Base-by-base conservation (phyloP, 2,888 invertebrate species). In the Epistrophe grossulariae region DNA sequence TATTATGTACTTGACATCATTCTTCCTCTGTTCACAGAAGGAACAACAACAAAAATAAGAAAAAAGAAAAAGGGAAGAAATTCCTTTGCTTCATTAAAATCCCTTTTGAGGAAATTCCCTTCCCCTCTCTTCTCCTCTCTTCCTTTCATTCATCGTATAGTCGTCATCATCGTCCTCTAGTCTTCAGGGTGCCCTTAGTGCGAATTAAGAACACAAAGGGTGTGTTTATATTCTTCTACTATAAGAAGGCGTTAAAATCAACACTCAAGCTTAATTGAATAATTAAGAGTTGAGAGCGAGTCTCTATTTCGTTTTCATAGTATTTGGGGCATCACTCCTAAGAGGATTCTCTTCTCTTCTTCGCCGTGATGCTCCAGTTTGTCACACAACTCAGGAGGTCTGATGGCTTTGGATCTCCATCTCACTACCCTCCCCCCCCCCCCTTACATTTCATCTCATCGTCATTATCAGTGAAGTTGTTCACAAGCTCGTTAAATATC, bases 201-300 rank as follows among this genome's bases (percentile, higher is more conserved):
- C 70, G 55, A 70, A 59, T 64, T 40, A 70, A 35, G 76, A 59
- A 77, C 60, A 76, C 71, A 79, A 80, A 84, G 74, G 79, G 60
- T 73, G 72, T 79, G 19, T 52, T 68, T 64, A 62, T 38, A 78
- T 74, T 68, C 79, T 50, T 62, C 50, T 68, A 17, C 31, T 31
- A 50, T 48, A 73, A 76, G 79, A 79, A 78, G 79, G 87, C 83
- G 87, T 87, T 76, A 87, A 79, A 83, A 83, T 87, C 87, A 87
- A 87, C 87, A 87, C 87, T 83, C 79, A 79, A 83, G 62, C 76
- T 83, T 87, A 87, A 87, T 87, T 87, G 87, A 87, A 87, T 87
- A 87, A 87, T 87, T 87, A 87, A 83, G 82, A 64, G 66, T 50
- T 60, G 64, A 60, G 35, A 60, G 57, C 57, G 59, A 48, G 62